A percentile compares a stretch with the other conserved stretches of the same genome.
Evolutionary conservation across 2,888 invertebrate genomes (phyloP).

Genomic region (Hermaeophaga mercurialis): DNA sequence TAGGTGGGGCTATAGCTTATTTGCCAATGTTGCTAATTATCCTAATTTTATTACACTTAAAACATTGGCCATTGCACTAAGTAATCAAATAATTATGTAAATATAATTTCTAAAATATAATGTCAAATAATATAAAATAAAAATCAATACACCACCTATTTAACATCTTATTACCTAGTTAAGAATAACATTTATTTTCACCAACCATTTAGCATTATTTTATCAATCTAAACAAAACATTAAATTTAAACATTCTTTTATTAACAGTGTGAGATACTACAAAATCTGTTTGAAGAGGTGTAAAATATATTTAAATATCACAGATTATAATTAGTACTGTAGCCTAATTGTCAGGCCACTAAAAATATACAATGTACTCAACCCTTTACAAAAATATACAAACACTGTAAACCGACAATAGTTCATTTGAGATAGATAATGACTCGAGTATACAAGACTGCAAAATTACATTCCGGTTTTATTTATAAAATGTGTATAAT

Average conservation of each 20-base stretch:
- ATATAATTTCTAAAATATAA: slow-evolving; percentile 12
- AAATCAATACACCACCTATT: slow-evolving; percentile 8
- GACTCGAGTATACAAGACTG: too few relatives aligned
- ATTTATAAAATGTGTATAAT: neutral
- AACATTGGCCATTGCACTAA: slow-evolving; percentile 23
- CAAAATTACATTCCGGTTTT: too few relatives aligned
- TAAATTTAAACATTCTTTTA: slow-evolving; percentile 26
- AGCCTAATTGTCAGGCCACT: slow-evolving; percentile 27
- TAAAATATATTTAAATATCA: slow-evolving; percentile 50
- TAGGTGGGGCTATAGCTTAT: slow-evolving; percentile 25
- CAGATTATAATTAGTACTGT: slow-evolving; percentile 45
- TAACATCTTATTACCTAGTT: slow-evolving; percentile 5
- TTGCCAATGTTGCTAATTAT: slow-evolving; percentile 8
- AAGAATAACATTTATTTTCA: slow-evolving; percentile 16
- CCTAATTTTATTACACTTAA: slow-evolving; percentile 3
- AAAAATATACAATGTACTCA: slow-evolving; percentile 23
- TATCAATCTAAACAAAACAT: slow-evolving; percentile 24
- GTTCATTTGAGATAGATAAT: too few relatives aligned
- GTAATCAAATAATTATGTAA: slow-evolving; percentile 2
- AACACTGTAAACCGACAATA: too few relatives aligned
- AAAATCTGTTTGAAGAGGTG: slow-evolving; percentile 35
- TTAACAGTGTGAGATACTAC: slow-evolving; percentile 31
- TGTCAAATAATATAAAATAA: slow-evolving; percentile 2
- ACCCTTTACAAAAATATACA: neutral
- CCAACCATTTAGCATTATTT: slow-evolving; percentile 24